phyloP scores from a whole-genome alignment of 2,797 vertebrate genomes.

The Ceryle rudis region DNA sequence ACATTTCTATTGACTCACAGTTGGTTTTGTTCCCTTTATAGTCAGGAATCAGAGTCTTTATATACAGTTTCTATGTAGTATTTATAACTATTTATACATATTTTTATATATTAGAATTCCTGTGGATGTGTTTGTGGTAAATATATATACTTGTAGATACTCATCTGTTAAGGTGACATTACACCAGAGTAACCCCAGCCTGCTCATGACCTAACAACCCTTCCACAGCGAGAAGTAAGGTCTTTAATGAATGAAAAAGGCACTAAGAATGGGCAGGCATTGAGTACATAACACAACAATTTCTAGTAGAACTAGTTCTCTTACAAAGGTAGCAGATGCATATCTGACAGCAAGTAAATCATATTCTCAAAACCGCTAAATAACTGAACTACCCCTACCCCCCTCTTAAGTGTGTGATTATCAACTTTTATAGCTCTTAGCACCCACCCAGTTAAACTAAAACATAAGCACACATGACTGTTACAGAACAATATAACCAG shows the following conservation, averaged over 20 bases:
- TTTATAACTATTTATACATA: too few relatives aligned
- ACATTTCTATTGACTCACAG: not conserved
- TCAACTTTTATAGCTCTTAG: not conserved
- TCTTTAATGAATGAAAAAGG: not conserved
- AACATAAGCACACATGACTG: not conserved
- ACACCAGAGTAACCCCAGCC: not conserved
- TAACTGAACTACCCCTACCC: not conserved
- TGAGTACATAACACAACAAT: not conserved
- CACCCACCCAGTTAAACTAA: not conserved
- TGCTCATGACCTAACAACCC: not conserved
- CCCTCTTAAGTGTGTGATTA: accelerated
- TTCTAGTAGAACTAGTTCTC: not conserved
- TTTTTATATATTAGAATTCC: not conserved
- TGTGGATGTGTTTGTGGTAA: not conserved
- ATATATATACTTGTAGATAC: accelerated
- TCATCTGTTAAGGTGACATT: not conserved
- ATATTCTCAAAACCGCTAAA: not conserved
- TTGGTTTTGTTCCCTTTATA: not conserved
- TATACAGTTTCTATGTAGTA: too few relatives aligned
- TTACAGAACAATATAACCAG: not conserved
- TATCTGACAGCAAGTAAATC: not conserved
- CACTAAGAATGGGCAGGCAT: not conserved
- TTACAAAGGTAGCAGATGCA: not conserved
- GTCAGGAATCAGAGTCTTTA: not conserved
- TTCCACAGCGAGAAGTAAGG: not conserved